A percentile compares a stretch with the other conserved stretches of the same genome.
phyloP scores from a whole-genome alignment of 2,113 vertebrate genomes.

The Neolamprologus caudopunctatus region DNA sequence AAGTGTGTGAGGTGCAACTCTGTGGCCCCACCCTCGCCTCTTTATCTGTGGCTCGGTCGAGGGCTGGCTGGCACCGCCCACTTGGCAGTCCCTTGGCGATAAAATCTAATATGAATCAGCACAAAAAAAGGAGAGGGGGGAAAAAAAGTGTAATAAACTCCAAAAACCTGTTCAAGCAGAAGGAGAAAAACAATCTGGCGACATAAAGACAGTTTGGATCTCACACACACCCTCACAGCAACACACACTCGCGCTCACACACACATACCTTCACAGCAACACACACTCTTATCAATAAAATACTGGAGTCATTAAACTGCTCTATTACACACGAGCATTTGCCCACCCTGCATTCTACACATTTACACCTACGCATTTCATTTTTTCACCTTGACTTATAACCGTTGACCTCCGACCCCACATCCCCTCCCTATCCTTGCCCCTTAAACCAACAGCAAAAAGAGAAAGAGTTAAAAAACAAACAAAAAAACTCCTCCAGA shows the following conservation, averaged over 20 bases:
- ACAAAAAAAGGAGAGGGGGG: background rate
- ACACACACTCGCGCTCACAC: background rate
- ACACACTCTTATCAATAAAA: constrained; percentile 11
- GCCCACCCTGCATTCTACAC: constrained; percentile 34
- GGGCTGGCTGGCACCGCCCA: constrained; percentile 16
- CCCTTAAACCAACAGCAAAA: background rate
- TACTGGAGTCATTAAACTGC: constrained; percentile 35
- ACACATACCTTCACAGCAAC: background rate
- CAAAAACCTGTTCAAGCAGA: background rate
- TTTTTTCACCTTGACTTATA: background rate
- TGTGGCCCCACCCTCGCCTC: background rate
- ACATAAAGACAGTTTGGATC: background rate
- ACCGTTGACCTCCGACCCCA: background rate
- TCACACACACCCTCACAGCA: background rate
- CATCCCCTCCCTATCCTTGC: background rate
- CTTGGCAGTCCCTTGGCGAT: constrained; percentile 54
- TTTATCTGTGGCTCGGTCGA: background rate
- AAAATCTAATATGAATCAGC: constrained; percentile 5
- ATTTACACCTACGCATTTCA: constrained; percentile 26
- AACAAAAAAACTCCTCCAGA: background rate
- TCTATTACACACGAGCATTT: constrained; percentile 19
- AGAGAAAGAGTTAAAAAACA: background rate
- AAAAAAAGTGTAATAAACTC: background rate
- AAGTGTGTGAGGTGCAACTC: background rate
- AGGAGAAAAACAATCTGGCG: constrained; percentile 6